Conservation (phyloP, 2,888 invertebrate species). For the Caenorhabditis drosophilae region DNA sequence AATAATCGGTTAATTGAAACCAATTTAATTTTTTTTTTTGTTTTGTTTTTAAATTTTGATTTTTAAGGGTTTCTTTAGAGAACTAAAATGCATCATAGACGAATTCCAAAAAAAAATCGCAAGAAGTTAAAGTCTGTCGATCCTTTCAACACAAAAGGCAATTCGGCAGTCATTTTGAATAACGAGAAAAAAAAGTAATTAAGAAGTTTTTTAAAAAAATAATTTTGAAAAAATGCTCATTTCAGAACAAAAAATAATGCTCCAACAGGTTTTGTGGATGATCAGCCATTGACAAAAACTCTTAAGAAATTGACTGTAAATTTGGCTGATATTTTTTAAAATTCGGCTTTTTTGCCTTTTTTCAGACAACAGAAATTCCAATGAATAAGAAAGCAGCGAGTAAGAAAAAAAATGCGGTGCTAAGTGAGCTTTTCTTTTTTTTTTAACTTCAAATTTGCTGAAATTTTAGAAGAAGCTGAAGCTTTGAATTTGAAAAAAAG, state of each 20-base stretch:
- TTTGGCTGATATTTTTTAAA: neutral
- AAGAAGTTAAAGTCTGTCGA: constrained; percentile 57
- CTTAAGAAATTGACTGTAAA: constrained; percentile 23
- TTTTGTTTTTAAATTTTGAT: neutral
- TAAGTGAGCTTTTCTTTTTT: constrained; percentile 19
- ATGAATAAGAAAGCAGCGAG: constrained; percentile 31
- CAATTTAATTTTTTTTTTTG: neutral
- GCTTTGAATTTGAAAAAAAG: constrained; percentile 36
- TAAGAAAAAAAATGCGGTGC: constrained; percentile 37
- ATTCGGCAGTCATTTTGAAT: constrained; percentile 6
- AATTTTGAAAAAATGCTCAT: constrained; percentile 2
- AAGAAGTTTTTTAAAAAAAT: neutral
- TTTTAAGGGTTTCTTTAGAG: neutral
- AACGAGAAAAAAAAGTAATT: constrained; percentile 17
- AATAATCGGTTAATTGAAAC: neutral
- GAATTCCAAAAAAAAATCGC: constrained; percentile 51
- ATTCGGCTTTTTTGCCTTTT: neutral
- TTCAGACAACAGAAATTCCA: neutral
- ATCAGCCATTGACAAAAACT: constrained; percentile 41
- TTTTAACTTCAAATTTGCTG: neutral
- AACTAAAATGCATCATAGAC: constrained; percentile 43
- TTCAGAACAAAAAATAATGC: constrained; percentile 27
- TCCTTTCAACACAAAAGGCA: constrained; percentile 49
- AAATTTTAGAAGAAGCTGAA: constrained; percentile 23
- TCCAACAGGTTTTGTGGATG: constrained; percentile 20